Percentiles rank a stretch among this genome's conserved stretches.
Conservation (phyloP, 2,797 vertebrate species). For the Gymnocypris eckloni region DNA sequence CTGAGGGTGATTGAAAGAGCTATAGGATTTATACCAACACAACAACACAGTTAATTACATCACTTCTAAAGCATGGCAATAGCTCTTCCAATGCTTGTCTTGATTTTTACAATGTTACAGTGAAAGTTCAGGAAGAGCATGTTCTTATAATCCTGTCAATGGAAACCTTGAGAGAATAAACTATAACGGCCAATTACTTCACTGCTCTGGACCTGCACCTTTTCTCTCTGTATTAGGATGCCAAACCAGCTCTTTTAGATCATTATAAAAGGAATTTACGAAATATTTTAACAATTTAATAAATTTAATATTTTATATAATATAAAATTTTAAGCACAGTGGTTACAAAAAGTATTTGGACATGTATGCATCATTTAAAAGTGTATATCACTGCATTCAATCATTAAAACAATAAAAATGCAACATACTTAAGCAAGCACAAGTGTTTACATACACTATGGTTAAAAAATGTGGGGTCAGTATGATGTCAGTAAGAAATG, state of each 20-base stretch:
- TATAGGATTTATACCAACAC: slow-evolving; percentile 17
- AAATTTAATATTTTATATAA: neutral
- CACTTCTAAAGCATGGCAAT: slow-evolving; percentile 19
- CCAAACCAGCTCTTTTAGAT: no score
- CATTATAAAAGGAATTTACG: neutral
- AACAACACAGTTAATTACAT: neutral
- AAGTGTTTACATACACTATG: neutral
- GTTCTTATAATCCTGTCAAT: slow-evolving; percentile 16
- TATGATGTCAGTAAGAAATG: neutral
- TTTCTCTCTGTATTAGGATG: slow-evolving; percentile 10
- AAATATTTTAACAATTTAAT: neutral
- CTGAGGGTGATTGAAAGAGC: slow-evolving; percentile 5
- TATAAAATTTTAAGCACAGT: neutral
- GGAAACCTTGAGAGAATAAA: slow-evolving; percentile 4
- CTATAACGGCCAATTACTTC: neutral
- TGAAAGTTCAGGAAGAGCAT: slow-evolving; percentile 15
- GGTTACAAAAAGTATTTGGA: slow-evolving; percentile 3
- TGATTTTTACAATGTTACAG: slow-evolving; percentile 9
- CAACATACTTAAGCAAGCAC: neutral
- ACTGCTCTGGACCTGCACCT: neutral
- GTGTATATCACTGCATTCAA: neutral
- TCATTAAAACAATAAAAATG: neutral
- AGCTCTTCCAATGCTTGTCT: neutral
- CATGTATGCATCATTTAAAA: neutral
- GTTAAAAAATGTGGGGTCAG: neutral